Base-by-base conservation (phyloP, 2,113 vertebrate species). In the Rhadina sibilatrix region DNA sequence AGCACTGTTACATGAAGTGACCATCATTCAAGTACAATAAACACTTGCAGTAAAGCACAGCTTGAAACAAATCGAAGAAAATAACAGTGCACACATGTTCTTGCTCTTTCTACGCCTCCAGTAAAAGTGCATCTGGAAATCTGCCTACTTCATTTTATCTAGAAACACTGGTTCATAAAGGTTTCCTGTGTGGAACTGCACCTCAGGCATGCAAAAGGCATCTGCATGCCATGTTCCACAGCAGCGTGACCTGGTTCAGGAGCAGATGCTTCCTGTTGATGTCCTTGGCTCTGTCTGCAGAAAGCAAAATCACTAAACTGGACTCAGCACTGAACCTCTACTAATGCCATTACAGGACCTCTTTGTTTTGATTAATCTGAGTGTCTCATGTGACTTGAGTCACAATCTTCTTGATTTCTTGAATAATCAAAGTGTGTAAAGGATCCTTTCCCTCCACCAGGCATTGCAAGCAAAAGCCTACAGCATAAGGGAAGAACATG, bases 181-280 rank as follows among this genome's bases (percentile, higher is more conserved):
- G 57, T 86, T 96, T 92, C 95, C 94, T 88, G 63, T 25, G 53
- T 61, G 78, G 65, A 94, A 46, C 1, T 64, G 49, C 90, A 89
- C 74, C 80, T 61, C 27, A 79, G 87, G 87, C 93, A 93, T 35
- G 74, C 64, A 63, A 82, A 93, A 96, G 59, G 81, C 72, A 93
- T 70, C 92, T 83, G 79, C 83, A 52, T 31, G 75, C 61, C 64
- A 27, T 68, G 71, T 14, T 35, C 59, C 83, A 89, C 66, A 83
- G 1, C 37, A 65, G 64, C 17, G 14, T 20, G 61, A 57, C 31
- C 61, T 61, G 91, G 38, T 14, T 16, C 52, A 85, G 52, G 18
- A 92, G 80, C 86, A 93, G 15, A 74, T 68, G 91, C 86, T 93
- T 94, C 72, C 93, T 95, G 89, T 92, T 94, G 80, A 74, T 94